Evolutionary conservation across 2,113 vertebrate species (phyloP), one percentile per base, ranked within the genome.

Genomic region (Megaptera novaeangliae): DNA sequence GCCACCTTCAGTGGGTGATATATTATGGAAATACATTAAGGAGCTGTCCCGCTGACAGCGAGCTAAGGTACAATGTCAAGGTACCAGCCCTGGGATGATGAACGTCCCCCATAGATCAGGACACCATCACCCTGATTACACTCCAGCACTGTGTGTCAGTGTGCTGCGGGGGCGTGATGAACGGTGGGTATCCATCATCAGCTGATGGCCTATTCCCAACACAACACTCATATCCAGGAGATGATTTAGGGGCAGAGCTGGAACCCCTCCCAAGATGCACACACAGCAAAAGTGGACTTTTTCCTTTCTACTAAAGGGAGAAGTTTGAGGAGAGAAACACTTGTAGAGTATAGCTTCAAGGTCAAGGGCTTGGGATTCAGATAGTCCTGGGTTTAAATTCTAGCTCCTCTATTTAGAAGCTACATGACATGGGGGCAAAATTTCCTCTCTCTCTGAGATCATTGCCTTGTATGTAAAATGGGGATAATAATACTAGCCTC

Each of bases 41-140:
- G 69, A 92, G 92, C 97, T 2, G 68, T 96, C 92, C 59, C 0
- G 2, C 94, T 94, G 97, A 97, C 97, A 98, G 92, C 90, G 15
- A 95, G 97, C 96, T 94, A 92, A 95, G 96, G 97, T 96, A 96
- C 91, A 97, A 55, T 49, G 97, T 97, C 98, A 98, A 96, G 97
- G 97, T 91, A 96, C 80, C 97, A 97, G 97, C 71, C 83, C 95
- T 78, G 55, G 46, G 84, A 96, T 97, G 97, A 98, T 96, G 95
- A 95, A 98, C 64, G 6, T 14, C 36, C 82, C 66, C 80, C 92
- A 81, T 97, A 97, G 97, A 97, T 98, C 97, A 98, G 94, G 88
- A 84, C 90, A 92, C 96, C 97, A 92, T 96, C 82, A 21, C 80
- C 92, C 95, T 95, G 96, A 97, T 96, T 97, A 92, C 95, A 95